phyloP scores from a whole-genome alignment of 2,888 invertebrate species.

The Cataglyphis altisquamis region DNA sequence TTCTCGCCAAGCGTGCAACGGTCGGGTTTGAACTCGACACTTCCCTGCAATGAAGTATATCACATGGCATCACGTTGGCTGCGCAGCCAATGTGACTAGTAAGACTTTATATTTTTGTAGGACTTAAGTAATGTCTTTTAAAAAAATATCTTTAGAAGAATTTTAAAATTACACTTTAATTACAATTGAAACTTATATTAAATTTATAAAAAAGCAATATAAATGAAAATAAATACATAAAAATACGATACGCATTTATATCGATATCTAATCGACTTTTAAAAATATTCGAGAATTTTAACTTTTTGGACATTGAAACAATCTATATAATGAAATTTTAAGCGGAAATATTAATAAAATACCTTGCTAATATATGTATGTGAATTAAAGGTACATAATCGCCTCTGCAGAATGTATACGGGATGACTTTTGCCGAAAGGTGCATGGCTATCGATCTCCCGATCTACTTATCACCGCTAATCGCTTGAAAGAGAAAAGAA shows the following conservation, averaged over 20 bases:
- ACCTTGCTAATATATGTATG: neutral
- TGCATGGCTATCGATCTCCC: neutral
- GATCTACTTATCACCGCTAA: conserved; percentile 6
- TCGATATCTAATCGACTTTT: neutral
- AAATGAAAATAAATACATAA: neutral
- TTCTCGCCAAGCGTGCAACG: neutral
- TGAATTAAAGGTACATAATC: neutral
- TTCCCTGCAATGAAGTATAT: neutral
- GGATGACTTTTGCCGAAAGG: neutral
- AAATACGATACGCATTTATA: neutral
- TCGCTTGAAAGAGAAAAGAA: neutral
- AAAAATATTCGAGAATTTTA: neutral
- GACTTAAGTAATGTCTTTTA: too few species aligned
- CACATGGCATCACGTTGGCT: conserved; percentile 61
- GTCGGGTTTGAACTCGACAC: conserved; percentile 68
- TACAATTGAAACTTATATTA: neutral
- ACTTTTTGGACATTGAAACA: neutral
- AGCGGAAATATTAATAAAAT: neutral
- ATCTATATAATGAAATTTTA: neutral
- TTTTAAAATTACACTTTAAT: neutral
- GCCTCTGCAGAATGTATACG: neutral
- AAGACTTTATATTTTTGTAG: too few species aligned
- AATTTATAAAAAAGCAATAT: neutral
- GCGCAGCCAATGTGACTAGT: conserved; percentile 64
- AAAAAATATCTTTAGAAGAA: neutral